phyloP scores from a whole-genome alignment of 2,888 invertebrate genomes.

The Leucania comma region DNA sequence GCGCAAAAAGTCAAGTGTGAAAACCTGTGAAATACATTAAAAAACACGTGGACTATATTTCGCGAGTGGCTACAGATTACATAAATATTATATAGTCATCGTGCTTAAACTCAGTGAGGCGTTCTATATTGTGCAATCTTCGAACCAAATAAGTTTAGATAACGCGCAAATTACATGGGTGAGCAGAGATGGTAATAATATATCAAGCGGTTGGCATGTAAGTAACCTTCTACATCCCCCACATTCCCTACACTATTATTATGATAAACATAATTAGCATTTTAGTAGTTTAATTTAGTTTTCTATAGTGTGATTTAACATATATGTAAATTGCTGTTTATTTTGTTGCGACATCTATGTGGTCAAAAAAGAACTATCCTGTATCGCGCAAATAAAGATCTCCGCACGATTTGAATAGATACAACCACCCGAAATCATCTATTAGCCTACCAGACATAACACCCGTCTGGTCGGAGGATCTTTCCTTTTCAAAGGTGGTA shows the following conservation, averaged over 20 bases:
- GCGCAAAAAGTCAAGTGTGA: background rate
- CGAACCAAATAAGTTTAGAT: background rate
- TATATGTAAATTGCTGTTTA: too few species aligned
- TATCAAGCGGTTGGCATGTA: background rate
- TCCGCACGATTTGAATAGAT: too few species aligned
- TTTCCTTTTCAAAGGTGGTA: too few species aligned
- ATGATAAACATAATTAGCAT: background rate
- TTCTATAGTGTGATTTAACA: too few species aligned
- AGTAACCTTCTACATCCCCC: background rate
- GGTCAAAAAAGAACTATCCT: too few species aligned
- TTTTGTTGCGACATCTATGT: too few species aligned
- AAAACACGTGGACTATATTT: background rate
- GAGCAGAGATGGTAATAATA: background rate
- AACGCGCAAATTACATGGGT: background rate
- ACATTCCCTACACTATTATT: background rate
- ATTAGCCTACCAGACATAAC: too few species aligned
- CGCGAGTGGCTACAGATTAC: background rate
- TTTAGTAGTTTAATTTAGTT: background rate
- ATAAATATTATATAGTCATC: background rate
- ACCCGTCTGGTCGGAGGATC: too few species aligned
- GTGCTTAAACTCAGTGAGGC: background rate
- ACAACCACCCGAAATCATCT: too few species aligned
- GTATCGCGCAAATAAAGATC: too few species aligned
- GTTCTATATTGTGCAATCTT: background rate
- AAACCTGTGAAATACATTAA: background rate